Conservation (phyloP, 2,113 vertebrate species). For the Oceanites oceanicus region DNA sequence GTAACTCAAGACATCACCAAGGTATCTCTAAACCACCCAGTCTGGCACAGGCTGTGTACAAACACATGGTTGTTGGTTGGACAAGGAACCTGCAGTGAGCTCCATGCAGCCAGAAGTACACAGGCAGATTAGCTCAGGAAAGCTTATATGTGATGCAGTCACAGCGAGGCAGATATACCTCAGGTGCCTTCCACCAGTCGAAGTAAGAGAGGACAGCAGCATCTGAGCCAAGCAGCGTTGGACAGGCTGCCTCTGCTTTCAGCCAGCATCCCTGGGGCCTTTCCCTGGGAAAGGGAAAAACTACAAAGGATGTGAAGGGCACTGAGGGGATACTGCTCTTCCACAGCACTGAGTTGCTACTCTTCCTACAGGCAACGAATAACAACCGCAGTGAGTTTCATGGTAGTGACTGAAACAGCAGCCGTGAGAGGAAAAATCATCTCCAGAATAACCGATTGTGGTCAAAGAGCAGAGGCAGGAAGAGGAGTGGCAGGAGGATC, state of each 20-base stretch:
- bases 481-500: conserved; percentile 33
- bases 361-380: background rate
- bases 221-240: background rate
- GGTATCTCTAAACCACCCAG: background rate
- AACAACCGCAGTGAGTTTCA: background rate
- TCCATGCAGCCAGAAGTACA: background rate
- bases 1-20: background rate
- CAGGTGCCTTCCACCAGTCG: background rate
- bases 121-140: background rate
- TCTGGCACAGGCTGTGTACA: background rate
- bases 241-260: background rate
- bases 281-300: background rate
- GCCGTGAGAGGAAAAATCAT: background rate
- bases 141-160: background rate
- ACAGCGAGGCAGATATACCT: background rate
- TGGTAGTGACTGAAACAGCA: background rate
- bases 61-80: background rate
- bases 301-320: background rate
- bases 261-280: background rate
- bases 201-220: background rate
- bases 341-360: background rate
- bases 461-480: background rate
- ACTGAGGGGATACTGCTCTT: background rate
- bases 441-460: background rate
- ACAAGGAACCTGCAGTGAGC: background rate